Conservation (phyloP, 2,797 vertebrate genomes). For the Fringilla coelebs region DNA sequence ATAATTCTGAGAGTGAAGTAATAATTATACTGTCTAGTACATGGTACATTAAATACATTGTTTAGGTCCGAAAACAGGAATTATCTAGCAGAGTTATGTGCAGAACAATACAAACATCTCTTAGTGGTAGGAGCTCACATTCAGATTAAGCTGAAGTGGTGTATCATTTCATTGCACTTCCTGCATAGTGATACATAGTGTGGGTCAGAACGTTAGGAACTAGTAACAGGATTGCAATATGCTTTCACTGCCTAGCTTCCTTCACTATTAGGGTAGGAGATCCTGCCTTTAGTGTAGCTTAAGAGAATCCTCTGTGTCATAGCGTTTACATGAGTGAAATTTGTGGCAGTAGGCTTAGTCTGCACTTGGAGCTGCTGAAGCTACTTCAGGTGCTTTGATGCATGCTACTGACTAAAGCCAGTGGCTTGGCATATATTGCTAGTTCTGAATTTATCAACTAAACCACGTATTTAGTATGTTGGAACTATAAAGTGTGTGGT, state of each 20-base stretch:
- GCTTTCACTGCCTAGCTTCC: background rate
- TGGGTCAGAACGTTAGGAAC: background rate
- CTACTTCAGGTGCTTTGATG: background rate
- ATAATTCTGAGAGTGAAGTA: background rate
- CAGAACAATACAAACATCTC: background rate
- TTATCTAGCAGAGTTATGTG: background rate
- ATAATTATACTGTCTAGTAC: background rate
- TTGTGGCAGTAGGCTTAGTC: background rate
- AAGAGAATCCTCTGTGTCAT: background rate
- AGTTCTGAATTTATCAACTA: background rate
- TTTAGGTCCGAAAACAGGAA: background rate
- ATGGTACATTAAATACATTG: background rate
- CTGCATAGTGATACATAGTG: background rate
- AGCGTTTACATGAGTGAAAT: background rate
- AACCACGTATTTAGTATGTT: background rate
- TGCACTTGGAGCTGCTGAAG: background rate
- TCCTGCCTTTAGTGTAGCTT: background rate
- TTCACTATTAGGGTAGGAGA: background rate
- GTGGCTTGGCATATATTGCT: background rate
- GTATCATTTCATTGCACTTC: background rate
- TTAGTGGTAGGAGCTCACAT: background rate
- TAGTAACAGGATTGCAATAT: background rate
- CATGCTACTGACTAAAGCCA: background rate
- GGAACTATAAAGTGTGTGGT: background rate
- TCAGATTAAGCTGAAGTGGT: background rate